phyloP scores from a whole-genome alignment of 2,797 vertebrate species.

The Pantherophis vulpinus region DNA sequence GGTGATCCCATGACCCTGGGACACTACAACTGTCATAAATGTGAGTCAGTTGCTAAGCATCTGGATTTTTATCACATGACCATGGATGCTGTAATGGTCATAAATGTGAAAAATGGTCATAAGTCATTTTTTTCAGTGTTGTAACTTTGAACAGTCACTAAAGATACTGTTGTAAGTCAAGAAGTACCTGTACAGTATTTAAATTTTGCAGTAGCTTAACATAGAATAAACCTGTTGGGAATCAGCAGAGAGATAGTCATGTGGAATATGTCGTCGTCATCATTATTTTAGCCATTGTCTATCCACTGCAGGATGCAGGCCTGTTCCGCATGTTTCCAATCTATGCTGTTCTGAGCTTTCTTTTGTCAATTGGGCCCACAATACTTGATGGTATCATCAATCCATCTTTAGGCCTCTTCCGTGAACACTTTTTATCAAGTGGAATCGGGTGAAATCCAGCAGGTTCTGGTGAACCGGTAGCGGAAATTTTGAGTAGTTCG shows the following conservation, averaged over 20 bases:
- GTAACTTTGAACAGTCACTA: neutral
- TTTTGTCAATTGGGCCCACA: neutral
- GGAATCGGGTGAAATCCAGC: neutral
- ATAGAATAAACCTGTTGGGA: neutral
- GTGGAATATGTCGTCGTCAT: neutral
- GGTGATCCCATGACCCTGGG: too few species aligned
- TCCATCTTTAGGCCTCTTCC: too few species aligned
- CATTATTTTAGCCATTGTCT: too few species aligned
- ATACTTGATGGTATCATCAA: too few species aligned
- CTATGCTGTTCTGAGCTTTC: neutral
- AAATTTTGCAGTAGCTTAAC: neutral
- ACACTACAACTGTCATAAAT: too few species aligned
- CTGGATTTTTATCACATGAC: too few species aligned
- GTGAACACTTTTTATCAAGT: neutral
- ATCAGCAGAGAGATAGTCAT: neutral
- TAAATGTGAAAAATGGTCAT: neutral
- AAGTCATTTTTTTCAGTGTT: neutral
- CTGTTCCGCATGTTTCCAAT: neutral
- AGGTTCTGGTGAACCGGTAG: too few species aligned
- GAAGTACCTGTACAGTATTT: neutral
- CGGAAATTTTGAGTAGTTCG: too few species aligned
- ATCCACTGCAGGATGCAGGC: neutral
- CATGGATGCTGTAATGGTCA: neutral
- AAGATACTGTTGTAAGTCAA: too few species aligned
- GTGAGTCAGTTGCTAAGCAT: too few species aligned